These are phyloP conservation scores for Orthosia gothica DNA, from an alignment of 2,888 invertebrate genomes.

Conservation along the genomic window DNA sequence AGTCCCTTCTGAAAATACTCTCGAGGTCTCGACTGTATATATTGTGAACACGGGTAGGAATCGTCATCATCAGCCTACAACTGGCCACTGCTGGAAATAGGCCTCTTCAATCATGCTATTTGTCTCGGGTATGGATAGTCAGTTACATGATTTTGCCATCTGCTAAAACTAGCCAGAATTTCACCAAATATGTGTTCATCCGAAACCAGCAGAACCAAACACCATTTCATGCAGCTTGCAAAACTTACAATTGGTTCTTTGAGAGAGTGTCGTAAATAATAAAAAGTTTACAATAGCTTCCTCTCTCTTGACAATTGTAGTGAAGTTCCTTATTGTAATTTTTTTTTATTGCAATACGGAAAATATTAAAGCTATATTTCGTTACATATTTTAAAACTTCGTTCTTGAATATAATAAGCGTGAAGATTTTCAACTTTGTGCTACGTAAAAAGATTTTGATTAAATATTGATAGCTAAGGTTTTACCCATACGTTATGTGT, in stretches of 20 bases:
- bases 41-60: too few relatives aligned
- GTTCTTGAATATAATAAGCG: conserved; percentile 11
- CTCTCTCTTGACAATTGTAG: conserved; percentile 41
- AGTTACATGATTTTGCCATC: too few relatives aligned
- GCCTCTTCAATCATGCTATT: too few relatives aligned
- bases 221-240: conserved; percentile 37
- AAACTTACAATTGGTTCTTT: conserved; percentile 58
- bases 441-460: neutral
- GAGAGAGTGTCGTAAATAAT: conserved; percentile 60
- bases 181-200: conserved; percentile 22
- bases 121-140: too few relatives aligned
- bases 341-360: conserved; percentile 29
- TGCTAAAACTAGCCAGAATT: too few relatives aligned
- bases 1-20: too few relatives aligned
- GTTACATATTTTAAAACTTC: conserved; percentile 24
- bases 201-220: conserved; percentile 35
- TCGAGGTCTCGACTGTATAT: too few relatives aligned
- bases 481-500: neutral
- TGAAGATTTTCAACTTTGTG: neutral
- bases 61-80: too few relatives aligned
- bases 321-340: too few relatives aligned
- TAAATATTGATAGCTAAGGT: neutral
- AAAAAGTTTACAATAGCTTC: conserved; percentile 59
- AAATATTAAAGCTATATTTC: conserved; percentile 36
- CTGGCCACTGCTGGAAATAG: too few relatives aligned